A percentile compares a stretch with the other conserved stretches of the same genome.
These are phyloP conservation scores for Capromys pilorides DNA, from an alignment of 2,797 vertebrate species.

Conservation along the genomic window DNA sequence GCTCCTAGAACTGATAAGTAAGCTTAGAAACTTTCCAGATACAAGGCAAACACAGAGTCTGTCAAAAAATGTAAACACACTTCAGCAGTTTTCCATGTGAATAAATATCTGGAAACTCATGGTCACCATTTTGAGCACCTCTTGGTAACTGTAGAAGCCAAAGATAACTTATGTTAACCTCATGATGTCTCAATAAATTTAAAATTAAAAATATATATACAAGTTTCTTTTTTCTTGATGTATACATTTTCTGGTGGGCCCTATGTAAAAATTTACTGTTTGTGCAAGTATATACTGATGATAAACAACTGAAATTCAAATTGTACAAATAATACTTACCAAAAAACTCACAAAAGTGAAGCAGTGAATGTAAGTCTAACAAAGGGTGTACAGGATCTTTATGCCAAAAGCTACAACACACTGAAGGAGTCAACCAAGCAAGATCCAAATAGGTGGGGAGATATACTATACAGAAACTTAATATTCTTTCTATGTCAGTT, in stretches of 20 bases:
- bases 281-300: neutral
- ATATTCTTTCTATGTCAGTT: neutral
- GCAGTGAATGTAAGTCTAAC: neutral
- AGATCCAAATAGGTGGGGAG: conserved; percentile 3
- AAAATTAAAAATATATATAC: neutral
- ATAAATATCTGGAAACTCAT: neutral
- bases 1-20: neutral
- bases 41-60: neutral
- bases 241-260: neutral
- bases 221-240: neutral
- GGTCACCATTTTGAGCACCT: neutral
- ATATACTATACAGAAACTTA: neutral
- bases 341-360: neutral
- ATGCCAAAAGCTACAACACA: neutral
- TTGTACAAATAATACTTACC: conserved; percentile 18
- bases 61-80: neutral
- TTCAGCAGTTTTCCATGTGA: neutral
- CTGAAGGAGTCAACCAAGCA: conserved; percentile 12
- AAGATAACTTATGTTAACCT: neutral
- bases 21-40: conserved; percentile 31
- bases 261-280: neutral
- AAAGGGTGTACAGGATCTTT: neutral
- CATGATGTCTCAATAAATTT: neutral
- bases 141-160: neutral
- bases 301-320: conserved; percentile 18